Evolutionary conservation across 1,140 invertebrate genomes (phyloP), one percentile per base, ranked within the genome.

Genomic region (Drosophila athabasca): DNA sequence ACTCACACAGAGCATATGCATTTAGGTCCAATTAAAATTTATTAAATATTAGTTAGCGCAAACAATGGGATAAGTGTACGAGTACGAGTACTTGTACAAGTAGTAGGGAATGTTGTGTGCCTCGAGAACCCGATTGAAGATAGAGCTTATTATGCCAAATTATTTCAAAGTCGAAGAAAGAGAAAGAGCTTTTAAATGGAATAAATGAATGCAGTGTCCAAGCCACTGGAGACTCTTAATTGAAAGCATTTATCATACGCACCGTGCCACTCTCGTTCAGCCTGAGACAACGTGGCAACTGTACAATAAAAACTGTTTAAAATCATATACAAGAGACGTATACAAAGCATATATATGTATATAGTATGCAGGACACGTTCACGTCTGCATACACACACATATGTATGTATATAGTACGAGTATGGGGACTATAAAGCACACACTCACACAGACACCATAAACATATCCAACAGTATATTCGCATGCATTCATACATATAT

Each of bases 81-180:
- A n/a, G n/a, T n/a, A n/a, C 17, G 17, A 19, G 0, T 19, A 19
- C 17, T 19, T 1, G 17, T 19, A 19, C 17, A 35, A 13, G 19
- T 26, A 58, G 62, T 13, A 64, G 17, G 17, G 48, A 61, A 72
- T 57, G 31, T 69, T 62, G 67, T 67, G 81, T 85, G 81, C 81
- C 81, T 81, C 77, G 55, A 67, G 61, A 61, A 41, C 31, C 49
- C 35, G 44, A 17, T 45, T n/a, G 13, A 43, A 55, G 22, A 50
- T 43, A 72, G 78, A 82, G 82, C 82, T 84, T 84, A 77, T 81
- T 81, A 77, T 64, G 68, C 58, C 77, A 85, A 80, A 77, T 74
- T 74, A 65, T 58, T 85, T 57, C 11, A 77, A 75, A 26, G 24
- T 26, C 24, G 39, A 31, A 54, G 29, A 9, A 43, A 44, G 48